A percentile compares a stretch with the other conserved stretches of the same genome.
These are phyloP conservation scores for Menidia beryllina DNA, from an alignment of 2,113 vertebrate species.

Conservation along the genomic window DNA sequence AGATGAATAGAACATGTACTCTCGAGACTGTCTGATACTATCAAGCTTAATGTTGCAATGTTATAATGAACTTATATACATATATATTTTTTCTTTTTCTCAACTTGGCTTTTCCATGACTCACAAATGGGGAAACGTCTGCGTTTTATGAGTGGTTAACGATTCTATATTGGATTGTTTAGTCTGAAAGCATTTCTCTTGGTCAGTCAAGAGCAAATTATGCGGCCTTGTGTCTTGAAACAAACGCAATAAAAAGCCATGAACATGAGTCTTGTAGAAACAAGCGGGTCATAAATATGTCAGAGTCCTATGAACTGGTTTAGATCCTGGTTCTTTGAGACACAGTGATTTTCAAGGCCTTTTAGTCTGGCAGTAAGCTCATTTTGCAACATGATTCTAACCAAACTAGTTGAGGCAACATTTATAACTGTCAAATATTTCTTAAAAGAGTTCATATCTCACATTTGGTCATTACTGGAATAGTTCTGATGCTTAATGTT, in stretches of 20 bases:
- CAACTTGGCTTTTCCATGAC: neutral
- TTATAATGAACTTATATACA: neutral
- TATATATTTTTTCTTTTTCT: conserved; percentile 30
- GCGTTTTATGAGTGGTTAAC: conserved; percentile 22
- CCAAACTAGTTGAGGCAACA: neutral
- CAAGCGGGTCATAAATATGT: conserved; percentile 53
- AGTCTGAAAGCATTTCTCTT: conserved; percentile 47
- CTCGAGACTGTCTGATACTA: neutral
- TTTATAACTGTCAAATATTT: too few species aligned
- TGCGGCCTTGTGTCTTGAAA: conserved; percentile 38
- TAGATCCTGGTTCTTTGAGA: conserved; percentile 32
- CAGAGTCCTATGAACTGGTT: conserved; percentile 42
- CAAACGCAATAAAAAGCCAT: conserved; percentile 52
- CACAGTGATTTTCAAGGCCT: conserved; percentile 10
- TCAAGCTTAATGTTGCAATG: conserved; percentile 12
- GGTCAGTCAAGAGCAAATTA: conserved; percentile 21
- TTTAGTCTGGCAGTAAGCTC: neutral
- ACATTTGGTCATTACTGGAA: neutral
- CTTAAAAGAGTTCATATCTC: too few species aligned
- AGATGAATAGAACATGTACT: neutral
- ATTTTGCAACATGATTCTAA: conserved; percentile 6
- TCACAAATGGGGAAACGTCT: conserved; percentile 7
- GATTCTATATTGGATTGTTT: conserved; percentile 31
- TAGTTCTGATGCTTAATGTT: neutral
- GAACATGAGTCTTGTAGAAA: conserved; percentile 48